Base-by-base conservation (phyloP, 2,797 vertebrate species). In the Argya squamiceps region DNA sequence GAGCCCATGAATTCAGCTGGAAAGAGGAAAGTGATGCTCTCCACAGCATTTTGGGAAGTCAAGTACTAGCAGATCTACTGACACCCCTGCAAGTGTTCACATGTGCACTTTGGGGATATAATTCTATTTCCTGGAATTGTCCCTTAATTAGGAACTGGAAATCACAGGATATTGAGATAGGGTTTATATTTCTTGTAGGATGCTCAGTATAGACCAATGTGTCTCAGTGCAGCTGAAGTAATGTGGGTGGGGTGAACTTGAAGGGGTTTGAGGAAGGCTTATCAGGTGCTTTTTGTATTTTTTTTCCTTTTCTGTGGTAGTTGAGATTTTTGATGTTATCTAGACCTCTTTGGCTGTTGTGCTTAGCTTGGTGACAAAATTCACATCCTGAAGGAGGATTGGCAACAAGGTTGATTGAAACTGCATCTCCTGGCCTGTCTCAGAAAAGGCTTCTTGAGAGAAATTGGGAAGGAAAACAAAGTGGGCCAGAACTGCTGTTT, bases 51-150 rank as follows among this genome's bases (percentile, higher is more conserved):
- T 21, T 39, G 43, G 24, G 67, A 13, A 21, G 47, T 32, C 26
- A 26, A 15, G 32, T 59, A 12, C 12, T 17, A 24, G 8, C 18
- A 7, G 8, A 32, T 15, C 30, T 47, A 34, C 19, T 44, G 29
- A 37, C 12, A 53, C 22, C 20, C 50, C 39, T 67, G 55, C 27
- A 67, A 64, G 11, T 32, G 21, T 37, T 78, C 20, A 14, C 6
- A 1, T 0, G 0, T 37, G 23, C 21, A 70, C 29, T 59, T 73
- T 32, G 43, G 34, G 60, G 27, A 30, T 62, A 4, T 44, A 36
- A 82, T 44, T 83, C 49, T 1, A 2, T 76, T 77, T 74, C 29
- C 34, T 34, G 32, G 22, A 64, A 11, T 14, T 19, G 8, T n/a
- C 12, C 6, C 53, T 65, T 58, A 18, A 14, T 63, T 49, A 39